These are phyloP conservation scores for Montifringilla adamsi DNA, from an alignment of 2,113 vertebrate genomes.

Conservation along the genomic window DNA sequence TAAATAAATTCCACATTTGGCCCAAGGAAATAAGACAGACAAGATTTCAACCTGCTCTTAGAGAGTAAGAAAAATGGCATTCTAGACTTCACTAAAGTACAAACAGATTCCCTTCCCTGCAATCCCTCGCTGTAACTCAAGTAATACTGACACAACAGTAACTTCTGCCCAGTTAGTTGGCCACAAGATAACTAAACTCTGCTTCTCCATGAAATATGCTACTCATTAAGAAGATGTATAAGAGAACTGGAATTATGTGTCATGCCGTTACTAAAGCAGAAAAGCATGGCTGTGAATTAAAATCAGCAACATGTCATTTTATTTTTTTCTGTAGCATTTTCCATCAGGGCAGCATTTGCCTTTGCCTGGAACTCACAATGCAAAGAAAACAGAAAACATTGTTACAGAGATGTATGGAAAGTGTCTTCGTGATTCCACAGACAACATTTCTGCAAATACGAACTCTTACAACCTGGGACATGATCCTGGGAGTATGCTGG, in stretches of 20 bases:
- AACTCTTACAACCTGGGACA: too few species aligned
- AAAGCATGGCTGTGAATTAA: neutral
- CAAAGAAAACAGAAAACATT: neutral
- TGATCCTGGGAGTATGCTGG: neutral
- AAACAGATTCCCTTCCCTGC: neutral
- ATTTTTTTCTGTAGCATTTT: neutral
- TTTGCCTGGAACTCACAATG: neutral
- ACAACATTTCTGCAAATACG: fast-evolving
- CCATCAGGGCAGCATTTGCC: neutral
- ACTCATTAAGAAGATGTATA: neutral
- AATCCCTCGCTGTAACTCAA: neutral
- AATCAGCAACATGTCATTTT: neutral
- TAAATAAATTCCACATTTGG: conserved; percentile 64
- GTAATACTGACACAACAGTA: neutral
- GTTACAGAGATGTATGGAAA: neutral
- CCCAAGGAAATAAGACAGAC: conserved; percentile 22
- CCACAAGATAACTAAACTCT: neutral
- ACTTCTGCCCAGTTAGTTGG: neutral
- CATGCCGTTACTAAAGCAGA: neutral
- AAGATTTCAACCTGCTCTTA: conserved; percentile 28
- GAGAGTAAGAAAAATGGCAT: neutral
- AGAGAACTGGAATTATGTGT: neutral
- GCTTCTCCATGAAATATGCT: neutral
- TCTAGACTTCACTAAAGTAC: neutral
- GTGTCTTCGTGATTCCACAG: neutral